A percentile compares a stretch with the other conserved stretches of the same genome.
These are phyloP conservation scores for Zygaena filipendulae DNA, from an alignment of 2,888 invertebrate species.

Conservation along the genomic window DNA sequence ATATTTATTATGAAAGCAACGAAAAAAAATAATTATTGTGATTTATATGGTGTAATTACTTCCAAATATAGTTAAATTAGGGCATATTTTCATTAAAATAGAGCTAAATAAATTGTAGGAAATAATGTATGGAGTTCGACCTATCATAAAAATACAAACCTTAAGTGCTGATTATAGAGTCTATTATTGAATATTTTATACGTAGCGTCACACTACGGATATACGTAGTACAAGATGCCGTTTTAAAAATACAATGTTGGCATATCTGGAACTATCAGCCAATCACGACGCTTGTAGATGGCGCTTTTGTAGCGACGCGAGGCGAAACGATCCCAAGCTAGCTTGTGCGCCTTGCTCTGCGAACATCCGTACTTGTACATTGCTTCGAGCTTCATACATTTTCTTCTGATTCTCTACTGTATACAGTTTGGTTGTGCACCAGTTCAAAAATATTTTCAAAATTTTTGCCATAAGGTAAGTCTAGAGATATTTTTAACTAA, in stretches of 20 bases:
- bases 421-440: constrained; percentile 68
- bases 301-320: constrained; percentile 58
- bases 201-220: constrained; percentile 55
- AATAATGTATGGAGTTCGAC: constrained; percentile 53
- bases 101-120: constrained; percentile 40
- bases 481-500: constrained; percentile 44
- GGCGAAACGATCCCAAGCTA: constrained; percentile 62
- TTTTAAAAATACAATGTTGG: constrained; percentile 36
- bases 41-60: constrained; percentile 19
- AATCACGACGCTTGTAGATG: constrained; percentile 52
- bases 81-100: constrained; percentile 32
- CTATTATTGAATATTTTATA: no score
- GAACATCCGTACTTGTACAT: constrained; percentile 42
- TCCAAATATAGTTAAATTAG: constrained; percentile 24
- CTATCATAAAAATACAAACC: no score
- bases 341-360: constrained; percentile 44
- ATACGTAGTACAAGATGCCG: constrained; percentile 57
- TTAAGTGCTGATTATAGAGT: no score
- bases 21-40: constrained; percentile 29
- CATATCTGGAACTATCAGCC: constrained; percentile 34
- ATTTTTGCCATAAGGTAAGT: constrained; percentile 69
- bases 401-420: constrained; percentile 67
- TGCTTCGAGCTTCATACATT: constrained; percentile 68
- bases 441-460: constrained; percentile 67
- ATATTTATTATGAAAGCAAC: constrained; percentile 29